Percentiles rank a stretch among this genome's conserved stretches.
phyloP scores from a whole-genome alignment of 2,888 invertebrate genomes.

The Drosophila phalerata region DNA sequence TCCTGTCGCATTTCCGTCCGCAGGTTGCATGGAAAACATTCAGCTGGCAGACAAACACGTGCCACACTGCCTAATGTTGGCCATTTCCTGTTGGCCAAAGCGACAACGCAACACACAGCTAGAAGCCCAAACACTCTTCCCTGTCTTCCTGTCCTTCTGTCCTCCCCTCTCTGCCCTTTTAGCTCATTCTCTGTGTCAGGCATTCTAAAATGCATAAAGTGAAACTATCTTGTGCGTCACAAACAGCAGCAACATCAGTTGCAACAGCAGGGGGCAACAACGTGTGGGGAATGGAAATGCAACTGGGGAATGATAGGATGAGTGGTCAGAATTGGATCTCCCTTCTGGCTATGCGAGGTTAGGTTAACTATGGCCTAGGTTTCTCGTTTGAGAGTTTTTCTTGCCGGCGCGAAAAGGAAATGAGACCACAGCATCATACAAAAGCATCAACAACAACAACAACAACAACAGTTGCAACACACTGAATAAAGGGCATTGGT shows the following conservation, averaged over 20 bases:
- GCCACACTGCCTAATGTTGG: conserved; percentile 76
- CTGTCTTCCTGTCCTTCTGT: too few species aligned
- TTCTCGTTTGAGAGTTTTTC: conserved; percentile 12
- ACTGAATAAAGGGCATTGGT: neutral
- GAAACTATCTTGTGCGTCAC: conserved; percentile 63
- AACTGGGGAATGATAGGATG: neutral
- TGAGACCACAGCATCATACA: conserved; percentile 52
- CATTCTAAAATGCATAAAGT: conserved; percentile 72
- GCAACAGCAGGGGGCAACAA: conserved; percentile 2
- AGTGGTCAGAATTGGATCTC: conserved; percentile 20
- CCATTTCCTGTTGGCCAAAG: conserved; percentile 78
- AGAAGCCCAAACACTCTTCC: conserved; percentile 17
- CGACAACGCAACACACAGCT: conserved; percentile 27
- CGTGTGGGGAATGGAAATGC: neutral
- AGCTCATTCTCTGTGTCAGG: conserved; percentile 16
- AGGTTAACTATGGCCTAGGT: conserved; percentile 31
- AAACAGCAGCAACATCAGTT: conserved; percentile 44
- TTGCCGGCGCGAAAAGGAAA: conserved; percentile 50
- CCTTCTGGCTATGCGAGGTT: conserved; percentile 21
- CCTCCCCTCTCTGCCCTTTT: neutral
- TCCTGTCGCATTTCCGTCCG: conserved; percentile 71
- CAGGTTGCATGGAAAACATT: conserved; percentile 48
- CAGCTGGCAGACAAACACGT: conserved; percentile 62
- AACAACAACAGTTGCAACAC: neutral
- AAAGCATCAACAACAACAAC: conserved; percentile 40